Base-by-base conservation (phyloP, 2,888 invertebrate genomes). In the Acrobasis consociella region DNA sequence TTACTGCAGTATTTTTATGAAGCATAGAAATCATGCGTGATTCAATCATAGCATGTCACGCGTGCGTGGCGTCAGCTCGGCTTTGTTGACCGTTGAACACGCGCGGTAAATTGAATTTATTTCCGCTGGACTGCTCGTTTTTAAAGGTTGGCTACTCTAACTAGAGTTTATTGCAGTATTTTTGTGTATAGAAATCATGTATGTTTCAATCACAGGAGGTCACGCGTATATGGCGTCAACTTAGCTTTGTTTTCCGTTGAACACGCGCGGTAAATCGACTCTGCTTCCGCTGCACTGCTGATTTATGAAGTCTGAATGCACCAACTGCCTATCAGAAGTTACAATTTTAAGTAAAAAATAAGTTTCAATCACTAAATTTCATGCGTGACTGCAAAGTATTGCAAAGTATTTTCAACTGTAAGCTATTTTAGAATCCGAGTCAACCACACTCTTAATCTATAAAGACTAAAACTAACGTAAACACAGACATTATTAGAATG, bases 71-170 rank as follows among this genome's bases (percentile, higher is more conserved):
- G 31, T 31, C 31, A 31, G 31, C 31, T 31, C 31, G 50, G 53
- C 63, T 42, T 62, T 64, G 64, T 64, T 64, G 63, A 59, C 50
- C 58, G 63, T 61, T 59, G 11, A 50, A 39, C 39, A 63, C 61
- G 31, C 39, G 49, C 17, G 39, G 62, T 56, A 58, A 51, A 65
- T 64, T 49, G 55, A 39, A 52, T 16, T 16, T 15, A 59, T 49
- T 64, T 66, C 66, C 66, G 66, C 39, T 60, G 46, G 37, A 46
- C 5, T 46, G n/a, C 37, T 17, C 11, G 51, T 65, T 58, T 58
- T 60, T 58, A 56, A 15, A 11, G 42, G 9, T 17, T 17, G 17
- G 42, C 17, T 42, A 17, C 11, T 42, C 56, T 5, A 17, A 42
- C 56, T 42, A 42, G 11, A 42, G 13, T 10, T 42, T 13, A 11